Percentiles rank a stretch among this genome's conserved stretches.
Conservation (phyloP, 2,888 invertebrate species). For the Fragum whitleyi region DNA sequence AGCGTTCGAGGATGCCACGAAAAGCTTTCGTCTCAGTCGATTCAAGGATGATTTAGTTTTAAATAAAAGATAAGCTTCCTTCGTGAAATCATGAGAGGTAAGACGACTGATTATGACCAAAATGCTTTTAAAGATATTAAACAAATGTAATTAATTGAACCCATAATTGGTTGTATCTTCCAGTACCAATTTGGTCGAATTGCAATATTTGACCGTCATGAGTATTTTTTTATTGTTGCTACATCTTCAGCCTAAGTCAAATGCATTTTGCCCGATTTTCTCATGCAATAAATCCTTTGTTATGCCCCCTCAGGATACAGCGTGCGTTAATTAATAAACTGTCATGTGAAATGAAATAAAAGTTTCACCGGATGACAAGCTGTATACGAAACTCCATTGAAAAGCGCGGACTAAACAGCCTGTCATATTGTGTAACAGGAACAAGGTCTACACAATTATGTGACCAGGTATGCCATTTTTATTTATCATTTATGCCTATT, state of each 20-base stretch:
- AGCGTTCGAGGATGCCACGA: too few species aligned
- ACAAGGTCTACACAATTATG: constrained; percentile 19
- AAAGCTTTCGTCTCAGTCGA: too few species aligned
- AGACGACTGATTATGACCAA: too few species aligned
- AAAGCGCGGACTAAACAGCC: neutral
- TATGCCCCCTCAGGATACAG: constrained; percentile 25
- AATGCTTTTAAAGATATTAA: too few species aligned
- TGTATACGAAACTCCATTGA: constrained; percentile 20
- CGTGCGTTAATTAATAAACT: constrained; percentile 48
- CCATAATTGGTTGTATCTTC: too few species aligned
- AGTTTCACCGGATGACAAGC: constrained; percentile 35
- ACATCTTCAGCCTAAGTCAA: neutral
- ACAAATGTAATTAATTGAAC: too few species aligned
- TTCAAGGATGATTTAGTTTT: too few species aligned
- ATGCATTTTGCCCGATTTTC: constrained; percentile 4
- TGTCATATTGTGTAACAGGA: neutral
- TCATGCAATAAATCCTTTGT: constrained; percentile 7
- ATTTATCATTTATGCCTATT: constrained; percentile 6
- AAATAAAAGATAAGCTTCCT: too few species aligned
- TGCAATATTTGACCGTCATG: too few species aligned
- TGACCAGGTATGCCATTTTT: constrained; percentile 6
- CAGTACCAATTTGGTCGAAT: too few species aligned
- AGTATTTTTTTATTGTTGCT: too few species aligned
- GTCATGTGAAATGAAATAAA: constrained; percentile 50
- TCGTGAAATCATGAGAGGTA: too few species aligned